phyloP scores from a whole-genome alignment of 1,140 invertebrate genomes.

The Hyphantria cunea region DNA sequence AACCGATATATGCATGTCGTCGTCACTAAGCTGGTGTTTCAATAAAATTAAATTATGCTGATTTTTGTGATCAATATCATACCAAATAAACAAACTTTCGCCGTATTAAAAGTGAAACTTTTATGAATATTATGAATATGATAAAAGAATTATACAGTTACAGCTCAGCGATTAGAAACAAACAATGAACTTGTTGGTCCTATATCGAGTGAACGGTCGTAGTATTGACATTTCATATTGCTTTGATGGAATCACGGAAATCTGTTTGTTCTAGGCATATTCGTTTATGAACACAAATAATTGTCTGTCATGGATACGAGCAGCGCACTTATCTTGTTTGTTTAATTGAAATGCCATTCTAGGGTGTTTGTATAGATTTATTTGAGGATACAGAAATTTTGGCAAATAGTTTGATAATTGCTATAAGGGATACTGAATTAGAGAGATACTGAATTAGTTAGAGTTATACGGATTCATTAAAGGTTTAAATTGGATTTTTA shows the following conservation, averaged over 20 bases:
- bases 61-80: no score
- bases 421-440: no score
- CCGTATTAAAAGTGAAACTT: no score
- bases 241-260: constrained; percentile 26
- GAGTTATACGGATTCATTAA: no score
- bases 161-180: constrained; percentile 28
- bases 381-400: background rate
- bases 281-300: constrained; percentile 26
- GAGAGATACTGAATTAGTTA: no score
- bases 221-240: constrained; percentile 22
- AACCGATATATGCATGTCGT: no score
- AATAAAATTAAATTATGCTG: no score
- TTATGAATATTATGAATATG: background rate
- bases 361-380: constrained; percentile 12
- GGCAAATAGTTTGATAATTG: background rate
- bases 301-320: constrained; percentile 27
- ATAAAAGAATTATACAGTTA: constrained; percentile 3
- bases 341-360: constrained; percentile 28
- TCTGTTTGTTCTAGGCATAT: constrained; percentile 23
- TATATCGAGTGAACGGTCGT: constrained; percentile 17
- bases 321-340: constrained; percentile 25
- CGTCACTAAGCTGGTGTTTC: no score
- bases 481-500: no score
- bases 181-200: background rate
- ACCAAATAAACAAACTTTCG: no score